Evolutionary conservation across 2,888 invertebrate species (phyloP).

Genomic region (Disparrhopalites patrizii): DNA sequence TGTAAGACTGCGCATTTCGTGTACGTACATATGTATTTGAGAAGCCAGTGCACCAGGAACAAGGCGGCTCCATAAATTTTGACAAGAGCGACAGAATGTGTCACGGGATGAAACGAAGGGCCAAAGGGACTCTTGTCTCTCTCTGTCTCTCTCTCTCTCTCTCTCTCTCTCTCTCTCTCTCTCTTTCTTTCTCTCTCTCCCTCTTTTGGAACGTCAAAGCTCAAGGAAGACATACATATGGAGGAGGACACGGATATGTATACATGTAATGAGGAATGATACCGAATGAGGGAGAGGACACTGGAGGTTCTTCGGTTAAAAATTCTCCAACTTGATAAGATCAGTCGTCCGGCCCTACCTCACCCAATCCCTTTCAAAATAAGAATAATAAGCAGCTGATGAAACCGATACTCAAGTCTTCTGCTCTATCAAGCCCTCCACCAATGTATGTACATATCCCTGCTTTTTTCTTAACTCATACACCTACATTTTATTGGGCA

Average conservation of each 20-base stretch:
- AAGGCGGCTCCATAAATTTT: conserved; percentile 36
- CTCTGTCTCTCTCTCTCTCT: too few species aligned
- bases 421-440: background rate
- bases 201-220: conserved; percentile 23
- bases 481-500: conserved; percentile 26
- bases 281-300: conserved; percentile 27
- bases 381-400: conserved; percentile 31
- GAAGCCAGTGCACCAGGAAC: conserved; percentile 29
- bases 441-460: background rate
- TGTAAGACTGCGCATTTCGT: too few species aligned
- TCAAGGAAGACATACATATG: conserved; percentile 13
- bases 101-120: conserved; percentile 26
- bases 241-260: too few species aligned
- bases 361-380: conserved; percentile 28
- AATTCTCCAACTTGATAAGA: conserved; percentile 36
- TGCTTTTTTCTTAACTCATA: conserved; percentile 1
- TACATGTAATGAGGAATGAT: too few species aligned
- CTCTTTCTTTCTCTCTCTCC: too few species aligned
- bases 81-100: conserved; percentile 32
- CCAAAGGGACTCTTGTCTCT: conserved; percentile 22
- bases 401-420: conserved; percentile 24
- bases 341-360: conserved; percentile 30
- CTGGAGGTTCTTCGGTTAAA: conserved; percentile 36
- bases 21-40: background rate
- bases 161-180: too few species aligned